These are phyloP conservation scores for Oenanthe melanoleuca DNA, from an alignment of 2,113 vertebrate genomes.

Conservation along the genomic window DNA sequence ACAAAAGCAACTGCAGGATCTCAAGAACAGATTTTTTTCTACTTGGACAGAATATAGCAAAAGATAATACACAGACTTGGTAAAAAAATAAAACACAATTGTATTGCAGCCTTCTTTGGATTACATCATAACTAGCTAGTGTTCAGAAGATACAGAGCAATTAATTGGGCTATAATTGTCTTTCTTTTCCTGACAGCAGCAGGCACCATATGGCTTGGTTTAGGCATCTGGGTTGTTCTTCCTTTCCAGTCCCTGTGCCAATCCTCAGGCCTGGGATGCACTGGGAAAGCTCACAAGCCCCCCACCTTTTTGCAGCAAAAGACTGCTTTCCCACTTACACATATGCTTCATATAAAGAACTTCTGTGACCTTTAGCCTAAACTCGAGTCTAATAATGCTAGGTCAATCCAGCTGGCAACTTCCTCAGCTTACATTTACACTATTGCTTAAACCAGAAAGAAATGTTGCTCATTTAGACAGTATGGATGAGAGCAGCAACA, in stretches of 20 bases:
- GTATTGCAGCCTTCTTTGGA: background rate
- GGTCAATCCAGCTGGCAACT: conserved; percentile 62
- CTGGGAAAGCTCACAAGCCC: background rate
- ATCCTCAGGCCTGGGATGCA: rapidly evolving
- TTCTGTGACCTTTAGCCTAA: conserved; percentile 39
- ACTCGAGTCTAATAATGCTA: background rate
- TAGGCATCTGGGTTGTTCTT: conserved; percentile 16
- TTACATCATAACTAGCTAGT: background rate
- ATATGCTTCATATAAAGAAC: conserved; percentile 48
- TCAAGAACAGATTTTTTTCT: background rate
- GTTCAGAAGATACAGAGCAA: conserved; percentile 18
- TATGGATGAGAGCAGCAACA: conserved; percentile 9
- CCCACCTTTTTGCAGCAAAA: background rate
- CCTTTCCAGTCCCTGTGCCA: conserved; percentile 25
- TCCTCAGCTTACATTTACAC: conserved; percentile 42
- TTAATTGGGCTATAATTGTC: conserved; percentile 15
- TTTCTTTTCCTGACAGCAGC: conserved; percentile 35
- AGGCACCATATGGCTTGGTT: conserved; percentile 48
- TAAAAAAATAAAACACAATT: background rate
- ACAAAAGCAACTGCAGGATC: background rate
- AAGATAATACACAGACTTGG: background rate
- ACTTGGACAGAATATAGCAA: background rate
- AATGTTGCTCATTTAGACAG: background rate
- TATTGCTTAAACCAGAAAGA: background rate
- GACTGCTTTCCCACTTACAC: conserved; percentile 21